Percentiles rank a stretch among this genome's conserved stretches.
Conservation (phyloP, 2,797 vertebrate species). For the Peromyscus eremicus region DNA sequence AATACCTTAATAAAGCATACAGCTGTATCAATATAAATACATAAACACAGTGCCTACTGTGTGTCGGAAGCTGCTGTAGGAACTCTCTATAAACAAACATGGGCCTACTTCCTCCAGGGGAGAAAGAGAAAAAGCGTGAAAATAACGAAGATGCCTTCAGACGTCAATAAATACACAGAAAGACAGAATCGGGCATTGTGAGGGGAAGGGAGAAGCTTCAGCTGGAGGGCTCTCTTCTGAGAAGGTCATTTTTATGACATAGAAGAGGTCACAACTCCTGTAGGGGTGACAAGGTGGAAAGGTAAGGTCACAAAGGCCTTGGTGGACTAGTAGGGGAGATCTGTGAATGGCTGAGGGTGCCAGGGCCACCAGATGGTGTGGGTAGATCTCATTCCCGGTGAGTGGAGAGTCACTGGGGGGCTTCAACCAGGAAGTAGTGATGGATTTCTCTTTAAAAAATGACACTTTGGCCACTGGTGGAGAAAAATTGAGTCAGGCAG, state of each 20-base stretch:
- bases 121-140: neutral
- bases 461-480: neutral
- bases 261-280: neutral
- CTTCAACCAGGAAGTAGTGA: neutral
- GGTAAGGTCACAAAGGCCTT: too few relatives aligned
- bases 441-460: neutral
- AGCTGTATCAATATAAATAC: neutral
- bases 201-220: neutral
- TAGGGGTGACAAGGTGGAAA: neutral
- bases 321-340: neutral
- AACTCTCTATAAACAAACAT: neutral
- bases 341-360: accelerated
- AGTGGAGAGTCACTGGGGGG: neutral
- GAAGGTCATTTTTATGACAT: neutral
- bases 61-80: neutral
- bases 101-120: neutral
- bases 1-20: neutral
- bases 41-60: neutral
- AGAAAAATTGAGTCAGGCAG: neutral
- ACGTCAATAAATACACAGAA: neutral
- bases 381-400: neutral
- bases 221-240: neutral
- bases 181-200: neutral
- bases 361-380: neutral
- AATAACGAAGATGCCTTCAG: neutral